Base-by-base conservation (phyloP, 2,797 vertebrate genomes). In the Triplophysa yarkandensis region DNA sequence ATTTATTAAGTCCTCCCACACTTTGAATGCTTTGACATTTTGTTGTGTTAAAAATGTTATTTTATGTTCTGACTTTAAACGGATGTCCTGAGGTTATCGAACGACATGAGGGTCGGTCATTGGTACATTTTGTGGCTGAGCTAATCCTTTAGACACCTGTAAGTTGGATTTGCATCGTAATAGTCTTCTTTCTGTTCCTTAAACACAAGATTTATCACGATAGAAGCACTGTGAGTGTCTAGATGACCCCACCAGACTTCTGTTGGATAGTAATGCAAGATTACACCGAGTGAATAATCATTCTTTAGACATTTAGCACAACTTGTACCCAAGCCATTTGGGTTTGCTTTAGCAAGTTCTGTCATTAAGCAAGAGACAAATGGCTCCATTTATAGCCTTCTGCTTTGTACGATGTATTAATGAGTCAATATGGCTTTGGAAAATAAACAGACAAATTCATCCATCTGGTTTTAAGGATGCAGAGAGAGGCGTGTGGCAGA, bases 381-480 rank as follows among this genome's bases (percentile, higher is more conserved):
- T 72, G 32, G 32, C 44, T 52, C 36, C 0, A 19, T 71, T 62
- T 71, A 52, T 13, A 41, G 48, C 32, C 30, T 9, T 52, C 32
- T 63, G 69, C 23, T 19, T 27, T 28, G 36, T 65, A 57, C 6
- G 36, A 6, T 61, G 43, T 19, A 19, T 11, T 62, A 54, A 14
- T 23, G 52, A 78, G 16, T 43, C 57, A 39, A 21, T 23, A 43
- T 60, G 65, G n/a, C 28, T 5, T 57, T 70, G 52, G 54, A 17
- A 16, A 66, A 27, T 34, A 36, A 64, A 25, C 41, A 32, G 25
- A 57, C 77, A 71, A 17, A 61, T 46, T 61, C 36, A 67, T 52
- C 39, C 62, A 57, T 61, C 44, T 71, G 62, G 54, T 57, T 71
- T 57, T 48, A 62, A n/a, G 55, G 67, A 74, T 46, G 48, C 68